These are phyloP conservation scores for Heliconius ethilla DNA, from an alignment of 2,888 invertebrate species.

Conservation along the genomic window DNA sequence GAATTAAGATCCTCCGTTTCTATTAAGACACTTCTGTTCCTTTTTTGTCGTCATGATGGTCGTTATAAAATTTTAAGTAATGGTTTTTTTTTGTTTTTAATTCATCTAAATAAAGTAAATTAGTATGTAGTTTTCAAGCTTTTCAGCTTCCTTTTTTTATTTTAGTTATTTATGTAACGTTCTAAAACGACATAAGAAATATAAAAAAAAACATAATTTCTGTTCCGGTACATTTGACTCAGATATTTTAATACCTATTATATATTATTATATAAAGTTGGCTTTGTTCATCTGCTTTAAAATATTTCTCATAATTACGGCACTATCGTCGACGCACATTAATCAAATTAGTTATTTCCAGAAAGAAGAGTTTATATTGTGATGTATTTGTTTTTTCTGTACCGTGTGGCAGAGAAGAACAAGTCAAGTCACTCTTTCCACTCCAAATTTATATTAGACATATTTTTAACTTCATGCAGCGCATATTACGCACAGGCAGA, in stretches of 20 bases:
- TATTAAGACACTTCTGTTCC: background rate
- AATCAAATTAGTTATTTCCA: constrained; percentile 32
- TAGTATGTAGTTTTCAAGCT: background rate
- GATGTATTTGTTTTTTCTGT: background rate
- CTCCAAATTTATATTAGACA: too few species aligned
- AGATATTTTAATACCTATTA: too few species aligned
- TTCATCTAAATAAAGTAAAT: background rate
- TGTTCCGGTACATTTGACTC: background rate
- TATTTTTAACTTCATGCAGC: too few species aligned
- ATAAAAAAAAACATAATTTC: background rate
- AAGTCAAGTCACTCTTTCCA: too few species aligned
- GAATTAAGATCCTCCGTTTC: background rate
- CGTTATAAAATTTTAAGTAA: background rate
- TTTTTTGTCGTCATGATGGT: background rate
- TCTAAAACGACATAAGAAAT: background rate
- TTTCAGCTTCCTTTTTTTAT: background rate
- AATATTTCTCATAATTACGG: constrained; percentile 31
- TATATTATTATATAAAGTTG: constrained; percentile 1
- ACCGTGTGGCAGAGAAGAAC: too few species aligned
- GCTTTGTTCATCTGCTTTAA: background rate
- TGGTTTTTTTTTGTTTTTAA: background rate
- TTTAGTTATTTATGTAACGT: background rate
- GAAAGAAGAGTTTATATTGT: constrained; percentile 7
- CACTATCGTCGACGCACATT: constrained; percentile 27
- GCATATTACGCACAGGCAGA: too few species aligned